Percentiles rank a stretch among this genome's conserved stretches.
phyloP scores from a whole-genome alignment of 2,797 vertebrate genomes.

The Sitta carolinensis region DNA sequence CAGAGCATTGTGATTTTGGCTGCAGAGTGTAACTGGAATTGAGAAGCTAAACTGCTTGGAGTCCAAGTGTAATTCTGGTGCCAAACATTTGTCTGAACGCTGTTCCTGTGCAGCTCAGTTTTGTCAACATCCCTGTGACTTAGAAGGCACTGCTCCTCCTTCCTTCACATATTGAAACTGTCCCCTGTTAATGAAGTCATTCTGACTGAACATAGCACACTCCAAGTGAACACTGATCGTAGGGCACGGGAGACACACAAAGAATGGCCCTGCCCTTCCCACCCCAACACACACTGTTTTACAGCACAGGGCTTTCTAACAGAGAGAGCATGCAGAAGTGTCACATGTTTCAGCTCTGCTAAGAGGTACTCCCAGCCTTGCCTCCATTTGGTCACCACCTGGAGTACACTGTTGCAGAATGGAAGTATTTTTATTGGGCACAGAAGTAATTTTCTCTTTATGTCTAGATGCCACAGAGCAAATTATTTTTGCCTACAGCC shows the following conservation, averaged over 20 bases:
- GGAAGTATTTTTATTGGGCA: not conserved
- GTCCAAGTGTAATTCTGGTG: conserved; percentile 29
- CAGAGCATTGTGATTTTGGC: conserved; percentile 62
- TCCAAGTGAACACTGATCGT: not conserved
- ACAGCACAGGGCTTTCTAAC: not conserved
- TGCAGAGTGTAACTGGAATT: conserved; percentile 11
- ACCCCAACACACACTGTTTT: not conserved
- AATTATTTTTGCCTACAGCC: not conserved
- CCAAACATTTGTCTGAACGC: conserved; percentile 72
- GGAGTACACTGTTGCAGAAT: not conserved
- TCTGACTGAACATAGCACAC: not conserved
- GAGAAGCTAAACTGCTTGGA: conserved; percentile 67
- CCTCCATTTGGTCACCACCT: conserved; percentile 15
- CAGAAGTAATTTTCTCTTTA: not conserved
- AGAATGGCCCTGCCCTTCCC: not conserved
- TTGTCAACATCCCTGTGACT: conserved; percentile 62
- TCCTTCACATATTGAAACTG: conserved; percentile 35
- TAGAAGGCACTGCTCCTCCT: conserved; percentile 53
- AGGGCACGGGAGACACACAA: not conserved
- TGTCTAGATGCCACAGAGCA: not conserved
- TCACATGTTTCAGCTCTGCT: not conserved
- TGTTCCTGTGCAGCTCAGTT: conserved; percentile 51
- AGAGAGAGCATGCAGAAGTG: not conserved
- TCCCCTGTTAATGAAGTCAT: conserved; percentile 71
- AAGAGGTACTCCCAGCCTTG: conserved; percentile 34